phyloP scores from a whole-genome alignment of 1,140 invertebrate genomes.

The Drosophila varians region DNA sequence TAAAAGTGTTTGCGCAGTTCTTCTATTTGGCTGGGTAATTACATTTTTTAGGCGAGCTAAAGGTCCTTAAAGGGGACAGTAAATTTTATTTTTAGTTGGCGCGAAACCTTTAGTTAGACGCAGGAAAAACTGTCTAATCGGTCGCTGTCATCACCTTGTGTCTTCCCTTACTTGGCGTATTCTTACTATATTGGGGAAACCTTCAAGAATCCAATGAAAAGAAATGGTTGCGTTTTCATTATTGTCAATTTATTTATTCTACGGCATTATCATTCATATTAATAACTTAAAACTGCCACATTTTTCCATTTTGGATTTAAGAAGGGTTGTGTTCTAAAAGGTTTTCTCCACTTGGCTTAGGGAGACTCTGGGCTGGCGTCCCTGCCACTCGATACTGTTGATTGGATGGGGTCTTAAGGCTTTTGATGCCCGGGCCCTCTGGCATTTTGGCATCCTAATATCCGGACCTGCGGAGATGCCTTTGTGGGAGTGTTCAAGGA shows the following conservation, averaged over 20 bases:
- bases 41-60: conserved; percentile 25
- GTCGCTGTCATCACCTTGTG: no score
- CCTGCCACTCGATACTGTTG: conserved; percentile 23
- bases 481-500: background rate
- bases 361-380: conserved; percentile 14
- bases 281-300: no score
- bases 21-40: conserved; percentile 60
- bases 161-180: no score
- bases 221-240: no score
- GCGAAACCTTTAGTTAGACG: no score
- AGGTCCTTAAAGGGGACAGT: background rate
- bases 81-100: background rate
- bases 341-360: conserved; percentile 27
- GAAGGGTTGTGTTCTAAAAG: no score
- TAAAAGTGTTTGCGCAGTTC: conserved; percentile 44
- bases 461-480: background rate
- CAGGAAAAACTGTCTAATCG: no score
- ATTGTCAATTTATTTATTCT: no score
- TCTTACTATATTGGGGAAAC: no score
- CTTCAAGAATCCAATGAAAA: no score
- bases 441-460: conserved; percentile 18
- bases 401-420: conserved; percentile 21
- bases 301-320: no score
- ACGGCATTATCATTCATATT: no score
- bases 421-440: conserved; percentile 20